A percentile compares a stretch with the other conserved stretches of the same genome.
Evolutionary conservation across 2,797 vertebrate species (phyloP).

Genomic region (Astyanax mexicanus): DNA sequence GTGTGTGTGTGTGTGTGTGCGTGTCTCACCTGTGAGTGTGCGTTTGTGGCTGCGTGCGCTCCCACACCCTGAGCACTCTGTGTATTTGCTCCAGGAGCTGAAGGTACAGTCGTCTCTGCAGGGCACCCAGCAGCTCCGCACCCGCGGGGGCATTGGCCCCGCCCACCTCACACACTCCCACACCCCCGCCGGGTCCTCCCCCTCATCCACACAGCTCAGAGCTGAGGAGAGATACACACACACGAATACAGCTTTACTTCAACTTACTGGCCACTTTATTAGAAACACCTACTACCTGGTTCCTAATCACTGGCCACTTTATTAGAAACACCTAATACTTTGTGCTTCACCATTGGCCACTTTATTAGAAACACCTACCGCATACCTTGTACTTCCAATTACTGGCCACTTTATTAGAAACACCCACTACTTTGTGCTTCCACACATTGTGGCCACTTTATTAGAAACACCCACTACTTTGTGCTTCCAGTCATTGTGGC

Average conservation of each 20-base stretch:
- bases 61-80: slow-evolving; percentile 85
- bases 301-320: too few relatives aligned
- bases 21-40: slow-evolving; percentile 84
- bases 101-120: slow-evolving; percentile 94
- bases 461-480: too few relatives aligned
- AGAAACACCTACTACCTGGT: too few relatives aligned
- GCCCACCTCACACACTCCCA: slow-evolving; percentile 85
- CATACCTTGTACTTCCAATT: too few relatives aligned
- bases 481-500: too few relatives aligned
- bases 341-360: too few relatives aligned
- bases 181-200: slow-evolving; percentile 74
- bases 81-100: slow-evolving; percentile 92
- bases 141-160: slow-evolving; percentile 79
- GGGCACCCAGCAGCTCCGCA: slow-evolving; percentile 82
- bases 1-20: slow-evolving; percentile 80
- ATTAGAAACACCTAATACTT: too few relatives aligned
- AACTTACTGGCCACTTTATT: too few relatives aligned
- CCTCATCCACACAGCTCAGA: slow-evolving; percentile 83
- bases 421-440: too few relatives aligned
- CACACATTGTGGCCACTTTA: too few relatives aligned
- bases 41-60: slow-evolving; percentile 78
- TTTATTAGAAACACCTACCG: too few relatives aligned
- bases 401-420: too few relatives aligned
- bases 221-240: slow-evolving; percentile 69
- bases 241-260: not conserved